Percentiles rank a stretch among this genome's conserved stretches.
Conservation (phyloP, 2,888 invertebrate species). For the Sminthurinus aureus region DNA sequence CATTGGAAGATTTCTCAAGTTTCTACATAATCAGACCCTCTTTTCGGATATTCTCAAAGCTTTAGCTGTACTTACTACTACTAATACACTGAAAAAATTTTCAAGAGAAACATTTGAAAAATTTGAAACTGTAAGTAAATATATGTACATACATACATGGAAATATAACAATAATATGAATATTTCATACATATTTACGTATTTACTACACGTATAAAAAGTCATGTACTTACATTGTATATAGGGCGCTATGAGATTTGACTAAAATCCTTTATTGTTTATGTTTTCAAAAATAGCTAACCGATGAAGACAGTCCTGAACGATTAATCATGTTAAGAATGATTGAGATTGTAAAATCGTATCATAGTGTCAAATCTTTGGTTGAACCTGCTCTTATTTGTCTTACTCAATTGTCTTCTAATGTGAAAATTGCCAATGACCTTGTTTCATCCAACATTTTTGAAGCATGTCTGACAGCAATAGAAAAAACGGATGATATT, state of each 20-base stretch:
- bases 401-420: conserved; percentile 24
- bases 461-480: conserved; percentile 26
- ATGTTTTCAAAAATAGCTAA: neutral
- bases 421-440: conserved; percentile 14
- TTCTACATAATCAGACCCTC: conserved; percentile 32
- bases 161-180: too few species aligned
- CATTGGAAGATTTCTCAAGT: conserved; percentile 30
- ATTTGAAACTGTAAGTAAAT: conserved; percentile 24
- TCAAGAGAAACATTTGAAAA: neutral
- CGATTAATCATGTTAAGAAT: conserved; percentile 8
- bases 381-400: conserved; percentile 31
- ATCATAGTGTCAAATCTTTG: neutral
- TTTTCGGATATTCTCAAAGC: conserved; percentile 39
- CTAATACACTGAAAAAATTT: conserved; percentile 13
- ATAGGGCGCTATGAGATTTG: too few species aligned
- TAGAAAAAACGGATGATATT: conserved; percentile 19
- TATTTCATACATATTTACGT: too few species aligned
- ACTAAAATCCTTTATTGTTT: too few species aligned
- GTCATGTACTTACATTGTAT: too few species aligned
- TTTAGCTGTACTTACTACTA: conserved; percentile 20
- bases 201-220: too few species aligned
- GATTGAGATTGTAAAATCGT: conserved; percentile 4
- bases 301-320: conserved; percentile 16
- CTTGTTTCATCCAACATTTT: conserved; percentile 23
- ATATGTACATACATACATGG: neutral